Evolutionary conservation across 2,113 vertebrate genomes (phyloP).

Genomic region (Callipepla squamata): DNA sequence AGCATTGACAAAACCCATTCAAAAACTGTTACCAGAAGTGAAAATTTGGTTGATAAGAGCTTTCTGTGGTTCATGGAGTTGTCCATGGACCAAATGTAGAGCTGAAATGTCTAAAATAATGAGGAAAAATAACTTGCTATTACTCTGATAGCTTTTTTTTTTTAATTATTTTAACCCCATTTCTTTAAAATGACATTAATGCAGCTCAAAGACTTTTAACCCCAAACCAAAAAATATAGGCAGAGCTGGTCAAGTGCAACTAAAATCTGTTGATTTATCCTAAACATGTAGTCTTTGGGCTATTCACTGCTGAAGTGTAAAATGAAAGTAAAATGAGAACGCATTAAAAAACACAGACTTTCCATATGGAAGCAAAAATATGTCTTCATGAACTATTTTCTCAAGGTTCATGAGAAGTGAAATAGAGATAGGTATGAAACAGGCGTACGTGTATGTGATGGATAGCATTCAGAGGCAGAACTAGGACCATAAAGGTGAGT

Average conservation of each 20-base stretch:
- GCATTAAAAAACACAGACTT: neutral
- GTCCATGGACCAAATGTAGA: no score
- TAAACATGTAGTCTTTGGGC: neutral
- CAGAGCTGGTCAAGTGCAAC: neutral
- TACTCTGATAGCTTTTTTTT: no score
- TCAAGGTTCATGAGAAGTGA: neutral
- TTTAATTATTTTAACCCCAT: neutral
- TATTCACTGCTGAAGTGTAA: neutral
- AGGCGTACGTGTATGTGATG: rapidly evolving
- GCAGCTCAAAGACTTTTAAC: neutral
- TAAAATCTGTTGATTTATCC: neutral
- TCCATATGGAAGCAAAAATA: neutral
- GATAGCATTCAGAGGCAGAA: neutral
- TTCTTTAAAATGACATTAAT: neutral
- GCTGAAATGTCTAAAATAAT: no score
- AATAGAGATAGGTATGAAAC: neutral
- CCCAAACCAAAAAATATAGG: neutral
- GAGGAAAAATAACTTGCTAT: no score
- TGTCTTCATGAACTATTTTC: neutral
- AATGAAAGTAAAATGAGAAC: neutral
- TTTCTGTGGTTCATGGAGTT: no score
- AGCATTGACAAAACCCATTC: no score
- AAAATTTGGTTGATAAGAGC: no score
- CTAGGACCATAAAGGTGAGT: neutral
- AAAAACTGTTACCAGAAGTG: no score